phyloP scores from a whole-genome alignment of 92 coral and sea anemone species.

The Palythoa grandiflora region DNA sequence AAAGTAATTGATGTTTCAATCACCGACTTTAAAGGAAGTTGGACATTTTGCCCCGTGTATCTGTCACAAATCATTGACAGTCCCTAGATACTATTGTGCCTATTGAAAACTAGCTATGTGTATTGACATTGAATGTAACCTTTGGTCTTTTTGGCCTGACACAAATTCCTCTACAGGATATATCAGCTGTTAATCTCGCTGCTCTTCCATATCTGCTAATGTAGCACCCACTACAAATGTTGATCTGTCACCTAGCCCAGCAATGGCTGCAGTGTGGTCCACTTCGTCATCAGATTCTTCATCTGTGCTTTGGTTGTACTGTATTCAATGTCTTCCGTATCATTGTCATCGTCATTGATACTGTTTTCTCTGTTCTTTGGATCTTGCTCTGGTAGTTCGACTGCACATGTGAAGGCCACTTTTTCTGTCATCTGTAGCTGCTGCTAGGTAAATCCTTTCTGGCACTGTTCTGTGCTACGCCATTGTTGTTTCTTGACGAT shows the following conservation, averaged over 20 bases:
- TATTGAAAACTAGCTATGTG: slow-evolving; percentile 8
- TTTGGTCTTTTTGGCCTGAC: neutral
- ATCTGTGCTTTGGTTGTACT: slow-evolving; percentile 44
- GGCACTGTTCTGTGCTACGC: slow-evolving; percentile 52
- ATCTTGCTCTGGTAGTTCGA: slow-evolving; percentile 21
- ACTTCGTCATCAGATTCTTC: slow-evolving; percentile 43
- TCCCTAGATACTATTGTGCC: neutral
- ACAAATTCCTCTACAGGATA: no score
- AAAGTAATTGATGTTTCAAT: slow-evolving; percentile 23
- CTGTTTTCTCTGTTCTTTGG: slow-evolving; percentile 12
- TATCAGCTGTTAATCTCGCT: neutral
- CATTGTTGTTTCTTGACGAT: slow-evolving; percentile 54
- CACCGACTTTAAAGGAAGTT: slow-evolving; percentile 14
- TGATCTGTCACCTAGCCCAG: slow-evolving; percentile 30
- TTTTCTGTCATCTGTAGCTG: neutral
- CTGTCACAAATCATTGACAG: neutral
- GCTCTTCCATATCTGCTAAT: slow-evolving; percentile 35
- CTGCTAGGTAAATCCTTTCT: slow-evolving; percentile 31
- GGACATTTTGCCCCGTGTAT: neutral
- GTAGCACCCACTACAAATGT: slow-evolving; percentile 38
- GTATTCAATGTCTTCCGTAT: slow-evolving; percentile 31
- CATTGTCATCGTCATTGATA: slow-evolving; percentile 7
- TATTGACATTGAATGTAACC: slow-evolving; percentile 14
- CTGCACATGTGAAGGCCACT: neutral
- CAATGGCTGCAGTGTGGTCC: neutral